These are phyloP conservation scores for Erethizon dorsatum DNA, from an alignment of 2,797 vertebrate genomes.

Conservation along the genomic window DNA sequence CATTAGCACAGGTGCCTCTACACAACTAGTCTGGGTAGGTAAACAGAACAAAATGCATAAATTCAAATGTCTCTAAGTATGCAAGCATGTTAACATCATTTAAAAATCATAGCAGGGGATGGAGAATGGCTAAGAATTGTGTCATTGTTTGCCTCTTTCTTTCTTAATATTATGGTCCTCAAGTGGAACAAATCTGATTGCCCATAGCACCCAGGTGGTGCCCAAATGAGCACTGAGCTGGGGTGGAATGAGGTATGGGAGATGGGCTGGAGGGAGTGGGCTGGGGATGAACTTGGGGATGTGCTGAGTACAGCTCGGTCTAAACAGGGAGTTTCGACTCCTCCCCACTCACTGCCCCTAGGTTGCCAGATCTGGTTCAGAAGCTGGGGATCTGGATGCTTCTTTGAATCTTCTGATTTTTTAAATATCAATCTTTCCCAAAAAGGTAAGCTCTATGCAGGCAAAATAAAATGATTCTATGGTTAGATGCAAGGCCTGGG, in stretches of 20 bases:
- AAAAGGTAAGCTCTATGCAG: neutral
- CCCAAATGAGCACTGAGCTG: neutral
- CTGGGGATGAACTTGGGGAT: neutral
- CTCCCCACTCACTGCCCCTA: no score
- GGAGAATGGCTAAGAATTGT: neutral
- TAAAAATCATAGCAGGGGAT: neutral
- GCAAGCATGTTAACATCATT: neutral
- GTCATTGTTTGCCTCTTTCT: neutral
- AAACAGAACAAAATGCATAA: neutral
- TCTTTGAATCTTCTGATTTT: neutral
- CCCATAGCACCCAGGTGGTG: neutral
- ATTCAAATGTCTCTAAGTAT: neutral
- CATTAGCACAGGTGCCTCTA: neutral
- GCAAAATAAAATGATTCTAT: neutral
- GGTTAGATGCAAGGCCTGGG: neutral
- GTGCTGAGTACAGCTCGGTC: fast-evolving
- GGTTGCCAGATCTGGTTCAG: neutral
- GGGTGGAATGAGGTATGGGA: neutral
- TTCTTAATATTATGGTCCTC: neutral
- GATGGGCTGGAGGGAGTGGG: no score
- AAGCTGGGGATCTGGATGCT: neutral
- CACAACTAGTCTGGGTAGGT: neutral
- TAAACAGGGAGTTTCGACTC: fast-evolving
- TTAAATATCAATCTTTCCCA: neutral
- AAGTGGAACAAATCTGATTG: neutral